A percentile compares a stretch with the other conserved stretches of the same genome.
Evolutionary conservation across 2,113 vertebrate genomes (phyloP).

Genomic region (Odontophorus gujanensis): DNA sequence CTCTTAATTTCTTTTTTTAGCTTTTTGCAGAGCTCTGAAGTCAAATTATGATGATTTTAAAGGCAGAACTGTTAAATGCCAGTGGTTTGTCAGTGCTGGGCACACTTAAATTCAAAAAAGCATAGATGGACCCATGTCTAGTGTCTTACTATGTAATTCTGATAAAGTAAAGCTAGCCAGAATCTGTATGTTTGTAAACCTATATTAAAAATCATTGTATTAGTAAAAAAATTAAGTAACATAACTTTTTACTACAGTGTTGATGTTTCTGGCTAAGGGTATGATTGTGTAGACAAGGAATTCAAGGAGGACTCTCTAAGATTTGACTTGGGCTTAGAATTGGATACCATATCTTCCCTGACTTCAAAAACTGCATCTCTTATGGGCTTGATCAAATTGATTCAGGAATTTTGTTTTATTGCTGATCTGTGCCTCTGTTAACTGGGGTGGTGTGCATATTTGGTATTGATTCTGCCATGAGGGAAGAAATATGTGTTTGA

Average conservation of each 20-base stretch:
- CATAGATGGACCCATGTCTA: background rate
- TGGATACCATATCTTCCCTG: background rate
- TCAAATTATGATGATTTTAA: slow-evolving; percentile 54
- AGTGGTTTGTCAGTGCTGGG: slow-evolving; percentile 34
- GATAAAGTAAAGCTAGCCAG: slow-evolving; percentile 3
- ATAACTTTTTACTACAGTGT: background rate
- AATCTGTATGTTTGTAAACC: background rate
- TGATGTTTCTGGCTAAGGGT: background rate
- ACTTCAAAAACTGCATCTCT: background rate
- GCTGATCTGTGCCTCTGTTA: background rate
- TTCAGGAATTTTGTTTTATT: background rate
- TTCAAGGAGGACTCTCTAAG: background rate
- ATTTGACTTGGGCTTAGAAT: background rate
- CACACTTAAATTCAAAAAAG: background rate
- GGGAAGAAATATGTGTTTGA: background rate
- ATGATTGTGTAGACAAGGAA: background rate
- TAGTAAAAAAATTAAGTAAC: background rate
- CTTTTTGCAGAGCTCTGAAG: slow-evolving; percentile 29
- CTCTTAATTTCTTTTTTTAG: slow-evolving; percentile 58
- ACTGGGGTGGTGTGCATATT: background rate
- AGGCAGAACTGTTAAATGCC: slow-evolving; percentile 19
- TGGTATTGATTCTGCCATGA: background rate
- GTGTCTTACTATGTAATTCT: slow-evolving; percentile 1
- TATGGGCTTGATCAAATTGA: background rate
- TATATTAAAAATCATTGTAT: background rate